These are phyloP conservation scores for Pogonocichla stellata DNA, from an alignment of 2,113 vertebrate species.

Conservation along the genomic window DNA sequence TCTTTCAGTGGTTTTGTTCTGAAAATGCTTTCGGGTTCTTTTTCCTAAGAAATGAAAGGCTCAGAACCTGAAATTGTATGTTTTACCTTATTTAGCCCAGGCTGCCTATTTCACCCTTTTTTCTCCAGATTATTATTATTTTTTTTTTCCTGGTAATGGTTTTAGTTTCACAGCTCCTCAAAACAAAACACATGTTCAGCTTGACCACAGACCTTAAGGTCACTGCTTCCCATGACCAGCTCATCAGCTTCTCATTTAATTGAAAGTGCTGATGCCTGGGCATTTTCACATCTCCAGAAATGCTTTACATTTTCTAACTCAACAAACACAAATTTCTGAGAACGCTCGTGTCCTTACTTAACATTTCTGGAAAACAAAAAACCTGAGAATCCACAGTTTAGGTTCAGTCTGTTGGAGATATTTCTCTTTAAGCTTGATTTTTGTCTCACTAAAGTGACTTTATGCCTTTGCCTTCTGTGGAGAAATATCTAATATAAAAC, in stretches of 20 bases:
- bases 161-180: conserved; percentile 1
- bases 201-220: neutral
- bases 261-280: neutral
- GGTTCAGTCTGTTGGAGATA: neutral
- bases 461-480: neutral
- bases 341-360: neutral
- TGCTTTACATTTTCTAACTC: neutral
- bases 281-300: neutral
- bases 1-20: neutral
- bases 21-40: neutral
- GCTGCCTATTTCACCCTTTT: neutral
- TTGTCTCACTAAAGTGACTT: neutral
- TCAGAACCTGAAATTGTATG: neutral
- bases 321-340: neutral
- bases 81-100: neutral
- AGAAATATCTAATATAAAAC: neutral
- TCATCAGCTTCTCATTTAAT: neutral
- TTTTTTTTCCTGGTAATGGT: neutral
- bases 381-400: neutral
- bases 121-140: neutral
- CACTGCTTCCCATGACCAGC: neutral
- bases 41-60: neutral
- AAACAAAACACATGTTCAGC: neutral
- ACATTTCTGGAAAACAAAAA: neutral
- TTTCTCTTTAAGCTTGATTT: neutral